Evolutionary conservation across 2,888 invertebrate genomes (phyloP), one percentile per base, ranked within the genome.

Genomic region (Nemotelus nigrinus): DNA sequence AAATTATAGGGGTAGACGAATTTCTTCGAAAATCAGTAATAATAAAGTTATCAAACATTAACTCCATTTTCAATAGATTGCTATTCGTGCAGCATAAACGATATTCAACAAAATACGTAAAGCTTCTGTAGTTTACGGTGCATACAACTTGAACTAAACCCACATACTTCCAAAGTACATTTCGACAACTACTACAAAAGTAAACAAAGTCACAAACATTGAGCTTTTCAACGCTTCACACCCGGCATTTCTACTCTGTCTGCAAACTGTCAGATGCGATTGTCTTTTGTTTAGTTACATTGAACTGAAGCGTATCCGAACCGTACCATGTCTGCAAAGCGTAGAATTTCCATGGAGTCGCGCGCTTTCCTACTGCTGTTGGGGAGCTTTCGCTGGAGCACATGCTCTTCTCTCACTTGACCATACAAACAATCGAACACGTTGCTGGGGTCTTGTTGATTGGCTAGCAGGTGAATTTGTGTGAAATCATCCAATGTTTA

Each of bases 301-400:
- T 10, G 25, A 3, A 10, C 25, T 58, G 58, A 58, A n/a, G 58
- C 58, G 8, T 60, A 39, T 25, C 39, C 39, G 3, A 3, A 63
- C 63, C 43, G 43, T 39, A 57, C 3, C 58, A 53, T 47, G 53
- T 70, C 55, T 55, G 70, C 55, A 70, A 70, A 70, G 70, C 55
- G 3, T 39, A n/a, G 3, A 43, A 41, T 43, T 65, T 47, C 65
- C 44, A 53, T 44, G 43, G 43, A 41, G 53, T 70, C 55, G 70
- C 70, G 70, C 70, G 70, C 70, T 70, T 70, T 70, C n/a, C 57
- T 44, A 7, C 47, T 60, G 47, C 44, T 25, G 3, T 65, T 3
- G 48, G 41, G 58, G 8, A 74, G 74, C 60, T 74, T 63, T 25
- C 25, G 25, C 25, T 48, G 74, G 74, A 74, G 74, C 74, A 74